phyloP scores from a whole-genome alignment of 2,888 invertebrate species.

The Griposia aprilina region DNA sequence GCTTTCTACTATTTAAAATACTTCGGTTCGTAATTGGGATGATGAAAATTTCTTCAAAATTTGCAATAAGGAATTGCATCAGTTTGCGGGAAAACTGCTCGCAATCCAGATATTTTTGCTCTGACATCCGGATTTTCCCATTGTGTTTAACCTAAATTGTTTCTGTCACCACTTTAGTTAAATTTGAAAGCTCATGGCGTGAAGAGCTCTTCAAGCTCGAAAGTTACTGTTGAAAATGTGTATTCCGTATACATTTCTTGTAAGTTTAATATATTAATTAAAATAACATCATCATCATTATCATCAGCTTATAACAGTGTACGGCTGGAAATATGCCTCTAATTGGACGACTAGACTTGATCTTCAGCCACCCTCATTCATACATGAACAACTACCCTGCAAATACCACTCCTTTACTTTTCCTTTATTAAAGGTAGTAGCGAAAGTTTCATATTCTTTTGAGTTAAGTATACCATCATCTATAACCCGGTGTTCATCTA shows the following conservation, averaged over 20 bases:
- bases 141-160: neutral
- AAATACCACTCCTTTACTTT: no score
- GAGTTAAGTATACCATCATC: neutral
- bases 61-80: neutral
- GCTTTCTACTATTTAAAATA: neutral
- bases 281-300: neutral
- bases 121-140: neutral
- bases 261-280: constrained; percentile 15
- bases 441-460: constrained; percentile 7
- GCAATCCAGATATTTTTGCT: neutral
- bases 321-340: neutral
- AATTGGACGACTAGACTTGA: neutral
- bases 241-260: constrained; percentile 5
- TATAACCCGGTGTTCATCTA: neutral
- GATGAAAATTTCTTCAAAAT: constrained; percentile 28
- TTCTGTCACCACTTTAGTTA: neutral
- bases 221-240: constrained; percentile 9
- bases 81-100: neutral
- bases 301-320: neutral
- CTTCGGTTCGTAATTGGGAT: neutral
- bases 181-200: neutral
- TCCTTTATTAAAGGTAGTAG: neutral
- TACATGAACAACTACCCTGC: neutral
- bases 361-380: neutral
- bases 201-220: neutral